phyloP scores from a whole-genome alignment of 1,140 invertebrate species.

The Pseudomyrmex sp. region DNA sequence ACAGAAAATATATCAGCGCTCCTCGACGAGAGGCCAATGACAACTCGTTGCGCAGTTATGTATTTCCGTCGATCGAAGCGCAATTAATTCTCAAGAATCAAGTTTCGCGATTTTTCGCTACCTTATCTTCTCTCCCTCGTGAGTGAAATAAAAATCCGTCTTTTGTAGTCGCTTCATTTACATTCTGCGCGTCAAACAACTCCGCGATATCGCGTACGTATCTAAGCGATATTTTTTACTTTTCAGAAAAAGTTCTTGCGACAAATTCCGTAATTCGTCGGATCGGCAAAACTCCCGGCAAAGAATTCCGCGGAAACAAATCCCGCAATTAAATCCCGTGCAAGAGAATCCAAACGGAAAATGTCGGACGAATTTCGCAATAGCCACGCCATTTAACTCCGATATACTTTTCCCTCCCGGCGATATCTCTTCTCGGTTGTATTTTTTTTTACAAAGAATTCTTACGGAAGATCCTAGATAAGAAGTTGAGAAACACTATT shows the following conservation, averaged over 20 bases:
- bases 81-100: background rate
- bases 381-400: background rate
- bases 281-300: background rate
- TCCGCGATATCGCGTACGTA: too few species aligned
- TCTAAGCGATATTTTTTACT: background rate
- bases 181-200: background rate
- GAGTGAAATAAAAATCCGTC: conserved; percentile 23
- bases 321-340: background rate
- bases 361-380: background rate
- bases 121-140: background rate
- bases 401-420: background rate
- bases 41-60: conserved; percentile 17
- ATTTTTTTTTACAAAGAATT: too few species aligned
- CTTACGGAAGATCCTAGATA: conserved; percentile 4
- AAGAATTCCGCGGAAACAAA: conserved; percentile 14
- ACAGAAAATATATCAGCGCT: conserved; percentile 23
- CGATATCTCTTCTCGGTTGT: background rate
- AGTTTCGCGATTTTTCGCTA: background rate
- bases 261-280: background rate
- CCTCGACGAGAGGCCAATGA: background rate
- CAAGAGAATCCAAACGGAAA: background rate
- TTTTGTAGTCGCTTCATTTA: background rate
- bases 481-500: conserved; percentile 57
- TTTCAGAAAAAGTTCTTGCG: background rate
- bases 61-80: conserved; percentile 8